A percentile compares a stretch with the other conserved stretches of the same genome.
These are phyloP conservation scores for Oceanodroma leucorhoa DNA, from an alignment of 2,797 vertebrate genomes.

Conservation along the genomic window DNA sequence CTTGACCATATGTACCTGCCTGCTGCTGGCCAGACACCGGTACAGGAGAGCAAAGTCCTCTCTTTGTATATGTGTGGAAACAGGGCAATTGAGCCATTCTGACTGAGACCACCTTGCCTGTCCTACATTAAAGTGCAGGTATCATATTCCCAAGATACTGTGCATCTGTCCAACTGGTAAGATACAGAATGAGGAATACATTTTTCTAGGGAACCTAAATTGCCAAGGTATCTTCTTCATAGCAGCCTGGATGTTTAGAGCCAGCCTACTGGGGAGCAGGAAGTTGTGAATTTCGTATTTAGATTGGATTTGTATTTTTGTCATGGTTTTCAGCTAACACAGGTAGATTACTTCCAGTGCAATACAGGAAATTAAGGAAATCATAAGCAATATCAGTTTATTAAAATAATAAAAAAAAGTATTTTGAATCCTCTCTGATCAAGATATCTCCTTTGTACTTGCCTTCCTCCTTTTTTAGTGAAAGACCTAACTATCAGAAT, in stretches of 20 bases:
- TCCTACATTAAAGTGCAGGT: too few relatives aligned
- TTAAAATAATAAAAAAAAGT: not conserved
- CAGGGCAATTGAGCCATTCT: not conserved
- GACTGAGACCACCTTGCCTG: not conserved
- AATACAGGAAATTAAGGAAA: not conserved
- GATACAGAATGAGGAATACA: not conserved
- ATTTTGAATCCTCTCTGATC: not conserved
- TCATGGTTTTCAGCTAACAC: not conserved
- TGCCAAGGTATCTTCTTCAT: not conserved
- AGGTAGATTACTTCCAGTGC: not conserved
- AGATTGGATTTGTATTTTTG: not conserved
- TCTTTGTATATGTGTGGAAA: not conserved
- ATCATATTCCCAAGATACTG: not conserved
- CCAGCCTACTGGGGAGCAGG: not conserved
- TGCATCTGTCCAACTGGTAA: not conserved
- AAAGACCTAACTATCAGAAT: not conserved
- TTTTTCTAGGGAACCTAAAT: not conserved
- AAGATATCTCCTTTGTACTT: not conserved
- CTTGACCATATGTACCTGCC: not conserved
- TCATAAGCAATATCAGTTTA: not conserved
- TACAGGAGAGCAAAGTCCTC: not conserved
- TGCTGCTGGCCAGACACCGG: not conserved
- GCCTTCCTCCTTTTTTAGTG: not conserved
- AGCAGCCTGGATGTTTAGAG: not conserved
- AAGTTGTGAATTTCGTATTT: not conserved